Base-by-base conservation (phyloP, 2,113 vertebrate genomes). In the Oncorhynchus tshawytscha region DNA sequence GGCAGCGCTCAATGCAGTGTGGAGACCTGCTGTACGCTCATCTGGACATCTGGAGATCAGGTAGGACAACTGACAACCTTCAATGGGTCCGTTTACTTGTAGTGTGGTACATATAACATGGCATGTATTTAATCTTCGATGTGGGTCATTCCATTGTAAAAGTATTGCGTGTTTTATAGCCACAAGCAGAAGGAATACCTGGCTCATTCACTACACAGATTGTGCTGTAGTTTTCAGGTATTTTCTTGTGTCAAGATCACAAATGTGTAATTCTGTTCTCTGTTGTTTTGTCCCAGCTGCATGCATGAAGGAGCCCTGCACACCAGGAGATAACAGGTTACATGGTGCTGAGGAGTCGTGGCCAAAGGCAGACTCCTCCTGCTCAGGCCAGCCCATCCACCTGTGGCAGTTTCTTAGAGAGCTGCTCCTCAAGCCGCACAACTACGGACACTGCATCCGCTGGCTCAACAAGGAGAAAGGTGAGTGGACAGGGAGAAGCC, bases 381-480 rank as follows among this genome's bases (percentile, higher is more conserved):
- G 94, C 5, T 92, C 96, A 0, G 94, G 93, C 54, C 97, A 98
- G 85, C 96, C 97, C 82, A 97, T 98, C 83, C 97, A 97, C 88
- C 92, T 98, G 59, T 98, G 97, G 97, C 97, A 98, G 88, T 98
- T 98, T 88, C 94, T 98, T 78, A 92, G 93, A 29, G 97, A 98
- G 89, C 94, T 98, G 82, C 93, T 98, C 79, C 94, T 96, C 76
- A 97, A 97, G 59, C 96, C 96, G 0, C 94, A 96, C 77, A 95
- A 91, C 90, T 96, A 97, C 16, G 95, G 96, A 20, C 94, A 94
- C 86, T 95, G 93, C 91, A 97, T 97, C 88, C 94, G 96, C 87
- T 98, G 96, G 96, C 93, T 98, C 80, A 96, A 98, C 91, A 96
- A 97, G 85, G 97, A 98, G 74, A 97, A 97, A 88, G 97, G 97